A percentile compares a stretch with the other conserved stretches of the same genome.
Evolutionary conservation across 2,797 vertebrate species (phyloP).

Genomic region (Leptodactylus fallax): DNA sequence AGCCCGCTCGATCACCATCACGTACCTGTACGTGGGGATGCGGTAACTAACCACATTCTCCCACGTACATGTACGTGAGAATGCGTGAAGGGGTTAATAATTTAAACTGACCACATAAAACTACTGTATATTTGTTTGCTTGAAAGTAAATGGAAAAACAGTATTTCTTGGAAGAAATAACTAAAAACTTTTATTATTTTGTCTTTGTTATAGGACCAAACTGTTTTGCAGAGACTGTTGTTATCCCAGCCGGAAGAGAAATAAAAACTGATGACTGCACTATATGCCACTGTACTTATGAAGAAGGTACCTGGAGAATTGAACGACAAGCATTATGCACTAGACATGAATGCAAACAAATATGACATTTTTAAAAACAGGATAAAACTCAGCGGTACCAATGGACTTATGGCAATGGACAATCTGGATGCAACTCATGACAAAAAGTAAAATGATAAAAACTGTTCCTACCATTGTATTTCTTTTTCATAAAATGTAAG

Average conservation of each 20-base stretch:
- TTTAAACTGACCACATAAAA: too few species aligned
- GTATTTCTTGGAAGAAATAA: too few species aligned
- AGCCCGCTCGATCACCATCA: too few species aligned
- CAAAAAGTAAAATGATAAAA: conserved; percentile 45
- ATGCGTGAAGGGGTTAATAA: too few species aligned
- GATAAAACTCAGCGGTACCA: conserved; percentile 23
- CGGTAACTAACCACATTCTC: too few species aligned
- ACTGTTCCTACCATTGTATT: conserved; percentile 64
- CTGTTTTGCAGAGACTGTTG: conserved; percentile 93
- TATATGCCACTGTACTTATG: conserved; percentile 98
- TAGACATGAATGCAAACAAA: conserved; percentile 93
- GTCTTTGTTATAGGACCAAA: conserved; percentile 86
- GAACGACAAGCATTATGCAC: conserved; percentile 97
- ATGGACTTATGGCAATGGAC: conserved; percentile 65
- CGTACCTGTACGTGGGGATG: too few species aligned
- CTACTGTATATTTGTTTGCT: too few species aligned
- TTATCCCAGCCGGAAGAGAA: conserved; percentile 96
- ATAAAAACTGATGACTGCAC: conserved; percentile 97
- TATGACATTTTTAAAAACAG: conserved; percentile 75
- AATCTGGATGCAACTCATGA: conserved; percentile 61
- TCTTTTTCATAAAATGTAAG: conserved; percentile 66
- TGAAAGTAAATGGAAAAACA: too few species aligned
- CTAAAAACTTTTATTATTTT: neutral
- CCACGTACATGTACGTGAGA: too few species aligned
- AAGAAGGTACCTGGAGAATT: conserved; percentile 96